phyloP scores from a whole-genome alignment of 1,140 invertebrate species.

The Eumaeus atala region DNA sequence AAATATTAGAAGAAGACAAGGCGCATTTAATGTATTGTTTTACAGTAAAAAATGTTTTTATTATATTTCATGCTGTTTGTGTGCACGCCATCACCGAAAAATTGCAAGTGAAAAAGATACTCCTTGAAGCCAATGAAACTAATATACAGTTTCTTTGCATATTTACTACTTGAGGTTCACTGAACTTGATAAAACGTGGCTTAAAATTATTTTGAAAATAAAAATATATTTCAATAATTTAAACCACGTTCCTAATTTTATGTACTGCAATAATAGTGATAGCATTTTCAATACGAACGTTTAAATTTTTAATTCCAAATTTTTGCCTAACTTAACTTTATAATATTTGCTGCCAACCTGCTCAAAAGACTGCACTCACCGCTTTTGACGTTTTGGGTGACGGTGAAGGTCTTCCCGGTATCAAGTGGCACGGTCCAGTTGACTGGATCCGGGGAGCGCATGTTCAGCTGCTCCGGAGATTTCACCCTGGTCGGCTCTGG shows the following conservation, averaged over 20 bases:
- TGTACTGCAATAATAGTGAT: too few relatives aligned
- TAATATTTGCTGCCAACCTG: slow-evolving; percentile 49
- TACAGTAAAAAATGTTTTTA: too few relatives aligned
- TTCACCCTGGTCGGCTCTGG: slow-evolving; percentile 93
- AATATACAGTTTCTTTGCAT: slow-evolving; percentile 19
- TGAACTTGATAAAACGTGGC: not conserved
- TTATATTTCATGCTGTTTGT: slow-evolving; percentile 1
- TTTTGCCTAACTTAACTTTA: slow-evolving; percentile 39
- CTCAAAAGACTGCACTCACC: slow-evolving; percentile 75
- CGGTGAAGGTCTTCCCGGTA: slow-evolving; percentile 93
- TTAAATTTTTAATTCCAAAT: slow-evolving; percentile 1
- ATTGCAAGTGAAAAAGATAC: slow-evolving; percentile 50
- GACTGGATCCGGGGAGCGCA: slow-evolving; percentile 92
- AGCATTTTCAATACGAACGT: not conserved
- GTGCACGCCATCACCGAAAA: slow-evolving; percentile 27
- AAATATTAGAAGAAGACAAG: too few relatives aligned
- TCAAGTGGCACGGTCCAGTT: slow-evolving; percentile 96
- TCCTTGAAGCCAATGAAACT: slow-evolving; percentile 34
- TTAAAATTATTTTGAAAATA: not conserved
- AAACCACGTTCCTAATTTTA: too few relatives aligned
- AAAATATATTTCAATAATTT: not conserved
- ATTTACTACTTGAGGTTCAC: slow-evolving; percentile 19
- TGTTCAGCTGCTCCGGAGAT: slow-evolving; percentile 92
- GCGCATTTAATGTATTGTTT: too few relatives aligned
- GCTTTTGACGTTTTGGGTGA: slow-evolving; percentile 92